Evolutionary conservation across 1,140 invertebrate species (phyloP), one percentile per base, ranked within the genome.

Genomic region (Bombus vancouverensis): DNA sequence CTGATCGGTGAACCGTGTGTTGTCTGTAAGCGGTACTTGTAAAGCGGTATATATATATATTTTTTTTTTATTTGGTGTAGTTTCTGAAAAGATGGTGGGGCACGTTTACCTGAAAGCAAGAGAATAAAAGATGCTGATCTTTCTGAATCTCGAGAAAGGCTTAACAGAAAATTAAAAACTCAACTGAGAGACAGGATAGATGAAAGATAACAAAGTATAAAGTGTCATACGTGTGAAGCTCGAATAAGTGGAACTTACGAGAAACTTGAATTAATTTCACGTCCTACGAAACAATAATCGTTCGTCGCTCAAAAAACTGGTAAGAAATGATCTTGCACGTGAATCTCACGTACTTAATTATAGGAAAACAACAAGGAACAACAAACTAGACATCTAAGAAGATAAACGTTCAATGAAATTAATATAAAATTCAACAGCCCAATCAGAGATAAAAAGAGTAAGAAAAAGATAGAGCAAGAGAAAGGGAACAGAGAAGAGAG

Each of bases 21-120:
- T 83, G 59, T 70, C 65, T 88, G 83, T 89, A 89, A 89, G 87
- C 83, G 71, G 53, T 83, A 83, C 68, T 39, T 85, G 34, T n/a
- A 77, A 18, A 80, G 37, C 66, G 34, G 59, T 88, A 78, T 65
- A 65, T 28, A 74, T 65, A 65, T 75, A 79, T 70, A 22, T 32
- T 22, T 22, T 47, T 65, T 70, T 47, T n/a, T 57, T 15, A 66
- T 10, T 72, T 66, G 42, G n/a, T 75, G 37, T 59, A 75, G n/a
- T 81, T 76, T 89, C 77, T 47, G 81, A 70, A 81, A 86, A 71
- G n/a, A 74, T 79, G 32, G 34, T 76, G 77, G 18, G 47, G 70
- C 70, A 85, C 75, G 75, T 90, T 89, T 90, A 90, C 89, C 89
- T 90, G 89, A 73, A 85, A 90, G 79, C 86, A 80, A 80, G 82